These are phyloP conservation scores for Diabrotica balteata DNA, from an alignment of 2,888 invertebrate species.

Conservation along the genomic window DNA sequence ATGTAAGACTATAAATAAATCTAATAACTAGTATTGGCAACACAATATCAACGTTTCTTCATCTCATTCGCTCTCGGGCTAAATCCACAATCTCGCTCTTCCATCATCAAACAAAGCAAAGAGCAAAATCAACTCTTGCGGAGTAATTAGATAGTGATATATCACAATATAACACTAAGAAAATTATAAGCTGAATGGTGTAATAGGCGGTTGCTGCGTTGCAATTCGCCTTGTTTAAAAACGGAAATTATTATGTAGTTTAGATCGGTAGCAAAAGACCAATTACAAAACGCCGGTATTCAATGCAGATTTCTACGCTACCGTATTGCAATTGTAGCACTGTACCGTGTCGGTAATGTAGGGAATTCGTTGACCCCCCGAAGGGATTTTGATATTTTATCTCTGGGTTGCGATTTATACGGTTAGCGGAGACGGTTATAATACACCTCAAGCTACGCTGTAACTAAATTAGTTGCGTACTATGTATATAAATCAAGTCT, in stretches of 20 bases:
- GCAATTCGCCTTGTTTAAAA: conserved; percentile 36
- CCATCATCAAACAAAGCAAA: conserved; percentile 32
- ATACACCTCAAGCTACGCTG: neutral
- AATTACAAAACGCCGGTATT: conserved; percentile 42
- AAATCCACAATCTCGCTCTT: conserved; percentile 13
- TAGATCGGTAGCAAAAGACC: conserved; percentile 43
- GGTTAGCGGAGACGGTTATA: neutral
- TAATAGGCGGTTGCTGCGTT: conserved; percentile 35
- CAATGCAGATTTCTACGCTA: conserved; percentile 46
- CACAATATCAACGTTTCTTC: neutral
- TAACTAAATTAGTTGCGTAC: conserved; percentile 1
- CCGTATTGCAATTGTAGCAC: conserved; percentile 40
- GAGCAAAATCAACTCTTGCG: conserved; percentile 20
- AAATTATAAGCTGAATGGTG: conserved; percentile 34
- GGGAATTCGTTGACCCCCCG: conserved; percentile 23
- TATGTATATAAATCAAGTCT: neutral
- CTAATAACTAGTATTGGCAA: neutral
- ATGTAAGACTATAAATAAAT: no score
- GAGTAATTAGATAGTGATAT: conserved; percentile 35
- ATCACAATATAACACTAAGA: conserved; percentile 35
- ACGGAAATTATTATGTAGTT: conserved; percentile 47
- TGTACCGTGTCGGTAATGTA: conserved; percentile 33
- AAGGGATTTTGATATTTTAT: conserved; percentile 24
- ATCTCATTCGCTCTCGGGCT: neutral
- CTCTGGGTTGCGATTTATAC: conserved; percentile 15